Percentiles rank a stretch among this genome's conserved stretches.
Evolutionary conservation across 2,113 vertebrate species (phyloP).

Genomic region (Trinectes maculatus): DNA sequence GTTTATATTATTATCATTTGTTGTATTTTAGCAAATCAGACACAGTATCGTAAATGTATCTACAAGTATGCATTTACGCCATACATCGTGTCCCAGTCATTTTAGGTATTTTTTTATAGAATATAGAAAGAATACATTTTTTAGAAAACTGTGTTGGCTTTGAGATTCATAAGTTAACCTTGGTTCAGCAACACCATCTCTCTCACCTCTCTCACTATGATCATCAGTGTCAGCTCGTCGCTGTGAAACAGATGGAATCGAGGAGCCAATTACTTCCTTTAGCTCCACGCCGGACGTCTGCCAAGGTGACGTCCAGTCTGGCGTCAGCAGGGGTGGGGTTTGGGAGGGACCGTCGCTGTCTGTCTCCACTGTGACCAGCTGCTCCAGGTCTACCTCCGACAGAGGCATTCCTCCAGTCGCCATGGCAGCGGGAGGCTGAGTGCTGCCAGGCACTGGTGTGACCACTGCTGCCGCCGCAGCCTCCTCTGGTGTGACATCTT

Average conservation of each 20-base stretch:
- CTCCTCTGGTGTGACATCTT: slow-evolving; percentile 67
- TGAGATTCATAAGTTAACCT: background rate
- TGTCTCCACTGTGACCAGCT: slow-evolving; percentile 68
- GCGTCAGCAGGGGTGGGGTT: slow-evolving; percentile 44
- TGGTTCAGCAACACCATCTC: slow-evolving; percentile 13
- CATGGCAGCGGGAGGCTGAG: slow-evolving; percentile 55
- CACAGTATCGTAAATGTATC: background rate
- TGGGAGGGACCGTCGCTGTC: slow-evolving; percentile 62
- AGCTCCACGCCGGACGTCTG: slow-evolving; percentile 77
- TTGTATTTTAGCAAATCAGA: background rate
- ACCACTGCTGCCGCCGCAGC: background rate
- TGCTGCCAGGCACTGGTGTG: slow-evolving; percentile 32
- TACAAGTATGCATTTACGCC: no score
- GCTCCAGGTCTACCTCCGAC: slow-evolving; percentile 61
- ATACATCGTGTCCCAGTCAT: no score
- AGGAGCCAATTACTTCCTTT: slow-evolving; percentile 60
- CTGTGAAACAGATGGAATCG: slow-evolving; percentile 40
- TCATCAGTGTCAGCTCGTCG: slow-evolving; percentile 34
- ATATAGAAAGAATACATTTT: background rate
- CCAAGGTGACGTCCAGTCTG: slow-evolving; percentile 76
- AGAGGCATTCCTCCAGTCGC: slow-evolving; percentile 44
- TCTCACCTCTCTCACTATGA: slow-evolving; percentile 46
- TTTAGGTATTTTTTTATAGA: background rate
- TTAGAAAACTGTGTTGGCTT: background rate
- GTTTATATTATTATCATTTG: no score